A percentile compares a stretch with the other conserved stretches of the same genome.
phyloP scores from a whole-genome alignment of 1,140 invertebrate species.

The Ceratoteleas bidentatus region DNA sequence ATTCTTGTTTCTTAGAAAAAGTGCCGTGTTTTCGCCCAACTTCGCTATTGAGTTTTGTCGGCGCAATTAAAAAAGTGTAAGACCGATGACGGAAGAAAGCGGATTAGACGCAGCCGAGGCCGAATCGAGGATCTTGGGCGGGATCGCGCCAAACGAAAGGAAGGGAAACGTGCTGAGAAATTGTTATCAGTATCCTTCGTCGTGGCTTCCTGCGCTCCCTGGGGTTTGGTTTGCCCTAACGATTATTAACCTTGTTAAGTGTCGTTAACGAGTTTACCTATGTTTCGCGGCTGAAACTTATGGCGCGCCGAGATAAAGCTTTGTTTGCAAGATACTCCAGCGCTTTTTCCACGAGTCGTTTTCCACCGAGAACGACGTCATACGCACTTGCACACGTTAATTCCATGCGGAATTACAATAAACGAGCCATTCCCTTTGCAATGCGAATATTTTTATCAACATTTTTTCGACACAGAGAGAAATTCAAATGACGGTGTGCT shows the following conservation, averaged over 20 bases:
- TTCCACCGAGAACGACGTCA: not conserved
- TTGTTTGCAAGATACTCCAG: conserved; percentile 49
- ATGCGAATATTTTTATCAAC: too few species aligned
- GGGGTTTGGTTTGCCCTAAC: conserved; percentile 65
- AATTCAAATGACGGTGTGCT: too few species aligned
- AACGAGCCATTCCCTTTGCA: too few species aligned
- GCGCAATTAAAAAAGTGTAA: conserved; percentile 48
- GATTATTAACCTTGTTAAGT: conserved; percentile 69
- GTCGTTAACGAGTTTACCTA: conserved; percentile 68
- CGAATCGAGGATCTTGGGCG: conserved; percentile 57
- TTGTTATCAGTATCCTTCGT: conserved; percentile 66
- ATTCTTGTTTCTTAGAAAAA: too few species aligned
- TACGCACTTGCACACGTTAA: not conserved
- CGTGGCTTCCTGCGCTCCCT: conserved; percentile 60
- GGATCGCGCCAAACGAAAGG: conserved; percentile 56
- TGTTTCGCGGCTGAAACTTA: conserved; percentile 62
- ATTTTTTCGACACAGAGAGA: too few species aligned
- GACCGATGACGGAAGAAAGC: conserved; percentile 52
- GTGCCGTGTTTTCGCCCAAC: not conserved
- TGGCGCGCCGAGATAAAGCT: conserved; percentile 53
- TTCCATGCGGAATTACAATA: not conserved
- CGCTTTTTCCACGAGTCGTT: conserved; percentile 38
- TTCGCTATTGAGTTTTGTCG: conserved; percentile 18
- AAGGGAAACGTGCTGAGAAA: conserved; percentile 66
- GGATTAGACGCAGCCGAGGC: conserved; percentile 45